Base-by-base conservation (phyloP, 2,888 invertebrate genomes). In the Conistra vaccinii region DNA sequence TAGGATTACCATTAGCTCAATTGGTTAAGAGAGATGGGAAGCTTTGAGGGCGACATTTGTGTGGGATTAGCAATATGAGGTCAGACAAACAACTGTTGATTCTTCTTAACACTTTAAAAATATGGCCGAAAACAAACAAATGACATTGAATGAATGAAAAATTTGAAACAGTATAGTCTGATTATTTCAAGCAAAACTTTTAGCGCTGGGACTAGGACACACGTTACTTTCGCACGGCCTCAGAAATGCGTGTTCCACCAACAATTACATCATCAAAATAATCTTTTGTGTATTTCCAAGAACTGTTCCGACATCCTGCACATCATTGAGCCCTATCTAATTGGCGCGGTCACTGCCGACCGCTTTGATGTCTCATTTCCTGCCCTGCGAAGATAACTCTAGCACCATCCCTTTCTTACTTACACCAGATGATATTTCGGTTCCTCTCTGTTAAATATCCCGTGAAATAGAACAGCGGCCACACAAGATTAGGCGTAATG, bases 331-430 rank as follows among this genome's bases (percentile, higher is more conserved):
- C 80, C 85, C 81, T 86, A 85, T 84, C 90, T 90, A 92, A 91
- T 91, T 91, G 89, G 89, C 87, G 88, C 87, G 88, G 86, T 91
- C 89, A 89, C 77, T 78, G 74, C 76, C 79, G 68, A 85, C 84
- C 84, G 80, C 85, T 89, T 85, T 89, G 90, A 91, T 89, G 85
- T 87, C 88, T 88, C 87, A 90, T 85, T 92, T 92, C 92, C 92
- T 91, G 89, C 84, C 76, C 55, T 48, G 66, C 23, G 51, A 66
- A 80, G 85, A 88, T 88, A 87, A 85, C 80, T 76, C 20, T 74
- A 61, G 29, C 45, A 45, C 67, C 39, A 42, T 78, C 80, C 14
- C 66, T 61, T 51, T 81, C 69, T 58, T 0, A 61, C 79, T 6
- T 29, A 1, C 1, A 3, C 9, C 26, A 39, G 14, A 1, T 17